Base-by-base conservation (phyloP, 2,797 vertebrate species). In the Knipowitschia caucasica region DNA sequence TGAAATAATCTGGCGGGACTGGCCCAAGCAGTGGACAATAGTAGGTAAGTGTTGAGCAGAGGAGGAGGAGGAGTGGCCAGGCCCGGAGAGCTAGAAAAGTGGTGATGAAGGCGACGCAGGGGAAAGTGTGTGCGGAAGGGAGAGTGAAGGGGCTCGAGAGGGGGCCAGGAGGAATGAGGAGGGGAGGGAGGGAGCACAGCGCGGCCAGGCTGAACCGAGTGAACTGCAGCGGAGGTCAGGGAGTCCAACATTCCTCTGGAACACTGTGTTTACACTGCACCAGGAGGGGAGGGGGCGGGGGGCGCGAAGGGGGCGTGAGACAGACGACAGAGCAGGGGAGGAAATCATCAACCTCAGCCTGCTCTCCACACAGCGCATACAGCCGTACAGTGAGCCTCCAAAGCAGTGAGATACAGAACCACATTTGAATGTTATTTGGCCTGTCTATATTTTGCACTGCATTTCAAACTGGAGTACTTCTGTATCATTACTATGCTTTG, bases 171-270 rank as follows among this genome's bases (percentile, higher is more conserved):
- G 27, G 38, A 53, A 5, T 31, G 36, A 18, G 42, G 18, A 43
- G 21, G 40, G 18, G 14, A 23, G 50, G 12, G 49, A 2, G 68
- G 71, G 84, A 86, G 80, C 81, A 81, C 78, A 84, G 81, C 64
- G 57, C 81, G 85, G 88, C 88, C 87, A 89, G 76, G 88, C 77
- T 90, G 90, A 91, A 91, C 90, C 74, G 81, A 85, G 68, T 91
- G 89, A 91, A 90, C 90, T 86, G 82, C 83, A 81, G 84, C 59
- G 69, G 81, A 87, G 90, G 89, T 91, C 90, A 90, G 80, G 64
- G 89, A 89, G 90, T 91, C 88, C 89, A 91, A 89, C 88, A 91
- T 91, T 91, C 90, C 90, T 87, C 87, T 89, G 88, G 88, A 89
- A 86, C 86, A 78, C 74, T 87, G 85, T 89, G 89, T 90, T 91